Base-by-base conservation (phyloP, 2,113 vertebrate species). In the Noturus placidus region DNA sequence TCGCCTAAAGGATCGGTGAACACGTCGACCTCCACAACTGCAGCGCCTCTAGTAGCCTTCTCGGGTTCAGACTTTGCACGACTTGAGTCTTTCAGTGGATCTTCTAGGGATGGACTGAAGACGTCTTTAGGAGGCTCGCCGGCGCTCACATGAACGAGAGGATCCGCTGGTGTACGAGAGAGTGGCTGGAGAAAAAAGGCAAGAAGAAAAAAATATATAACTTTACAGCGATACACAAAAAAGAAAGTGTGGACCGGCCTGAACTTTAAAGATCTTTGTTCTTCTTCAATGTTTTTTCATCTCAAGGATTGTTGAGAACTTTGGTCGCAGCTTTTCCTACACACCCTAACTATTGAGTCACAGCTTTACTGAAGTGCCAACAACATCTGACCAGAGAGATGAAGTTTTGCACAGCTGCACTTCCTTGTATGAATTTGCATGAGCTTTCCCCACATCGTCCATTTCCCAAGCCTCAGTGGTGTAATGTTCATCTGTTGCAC, bases 1-100 rank as follows among this genome's bases (percentile, higher is more conserved):
- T 92, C 93, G 0, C 92, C 93, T 35, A 95, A 87, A 0, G 93
- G 93, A 88, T 95, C 94, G 0, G 88, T 79, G 7, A 94, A 94
- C 52, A 93, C 86, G 38, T 95, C 93, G 17, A 93, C 91, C 4
- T 61, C 27, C 52, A 42, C 78, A 57, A 33, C 35, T 54, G 77
- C 0, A 5, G 57, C 15, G 52, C 63, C 78, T 84, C 77, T 63
- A 22, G 25, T 8, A 15, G 77, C 76, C 63, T 83, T 70, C 42
- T 33, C 59, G 30, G 84, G 80, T 33, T 87, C 81, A 52, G 80
- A 63, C 3, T 89, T 89, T 4, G 38, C 2, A 20, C 65, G 0
- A 10, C 22, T 78, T 22, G 30, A 77, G 46, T 91, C 77, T 1
- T 56, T 85, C 25, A 90, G 61, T 15, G 84, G 42, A 0, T 92